Evolutionary conservation across 2,113 vertebrate species (phyloP), one percentile per base, ranked within the genome.

Genomic region (Peromyscus californicus): DNA sequence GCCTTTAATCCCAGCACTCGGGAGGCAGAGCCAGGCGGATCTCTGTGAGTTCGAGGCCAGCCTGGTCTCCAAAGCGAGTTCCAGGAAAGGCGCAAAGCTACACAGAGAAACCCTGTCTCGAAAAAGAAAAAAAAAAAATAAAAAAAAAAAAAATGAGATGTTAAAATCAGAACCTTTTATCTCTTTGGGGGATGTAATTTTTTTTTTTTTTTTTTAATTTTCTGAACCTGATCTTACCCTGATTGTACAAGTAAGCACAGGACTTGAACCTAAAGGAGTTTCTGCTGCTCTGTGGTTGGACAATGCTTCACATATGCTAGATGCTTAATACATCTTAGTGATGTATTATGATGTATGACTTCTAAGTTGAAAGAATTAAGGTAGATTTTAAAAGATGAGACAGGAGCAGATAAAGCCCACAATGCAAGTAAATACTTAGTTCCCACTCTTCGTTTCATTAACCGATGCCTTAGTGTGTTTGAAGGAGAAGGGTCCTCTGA

Each of bases 91-190:
- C 51, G 9, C 51, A 51, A 51, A 51, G 51, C 51, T 51, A 51
- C 51, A 51, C 51, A 51, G 9, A 51, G 51, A 51, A 51, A 51
- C 9, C 51, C 51, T 51, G 51, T 51, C 51, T 51, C 9, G 51
- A 51, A 51, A 51, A 51, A 51, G 9, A 7, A 51, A 51, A 51
- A 7, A 51, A 51, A 51, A 7, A 51, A 51, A 51, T 11, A 51
- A 51, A 51, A 97, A 95, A 90, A 21, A 93, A 70, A 97, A 10
- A 89, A 91, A 31, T 95, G 90, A 54, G 19, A 26, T 96, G 61
- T 82, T 91, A 76, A 96, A 89, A 61, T 86, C 72, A 93, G 76
- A 91, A 89, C 45, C 16, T 93, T 96, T 70, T 19, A n/a, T 93
- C 39, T 79, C 2, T 72, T 91, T 96, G 90, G 54, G 42, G 42